These are phyloP conservation scores for Thalassoma bifasciatum DNA, from an alignment of 2,113 vertebrate genomes.

Conservation along the genomic window DNA sequence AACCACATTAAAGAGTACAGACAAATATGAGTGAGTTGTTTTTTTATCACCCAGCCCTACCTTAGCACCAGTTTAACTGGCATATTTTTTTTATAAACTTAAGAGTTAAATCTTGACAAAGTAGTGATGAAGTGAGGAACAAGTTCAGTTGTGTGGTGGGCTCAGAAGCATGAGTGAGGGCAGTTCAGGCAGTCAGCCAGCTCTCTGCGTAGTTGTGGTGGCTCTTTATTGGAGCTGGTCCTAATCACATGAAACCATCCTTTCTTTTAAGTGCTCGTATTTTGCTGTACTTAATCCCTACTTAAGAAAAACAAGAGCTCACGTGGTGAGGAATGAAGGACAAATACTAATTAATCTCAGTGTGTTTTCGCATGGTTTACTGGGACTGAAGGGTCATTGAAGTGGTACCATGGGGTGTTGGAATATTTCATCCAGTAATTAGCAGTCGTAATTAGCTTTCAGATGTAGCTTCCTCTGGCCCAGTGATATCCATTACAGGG, in stretches of 20 bases:
- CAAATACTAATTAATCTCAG: slow-evolving; percentile 34
- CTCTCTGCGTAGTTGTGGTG: slow-evolving; percentile 5
- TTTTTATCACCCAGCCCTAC: not conserved
- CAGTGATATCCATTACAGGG: slow-evolving; percentile 7
- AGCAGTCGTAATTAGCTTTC: slow-evolving; percentile 50
- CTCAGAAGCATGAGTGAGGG: slow-evolving; percentile 1
- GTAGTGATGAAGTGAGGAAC: not conserved
- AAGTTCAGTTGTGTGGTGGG: not conserved
- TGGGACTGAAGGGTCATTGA: slow-evolving; percentile 10
- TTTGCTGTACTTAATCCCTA: slow-evolving; percentile 28
- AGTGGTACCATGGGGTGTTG: slow-evolving; percentile 3
- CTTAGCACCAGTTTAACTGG: not conserved
- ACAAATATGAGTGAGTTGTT: too few relatives aligned
- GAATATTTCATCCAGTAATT: slow-evolving; percentile 57
- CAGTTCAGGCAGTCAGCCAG: slow-evolving; percentile 27
- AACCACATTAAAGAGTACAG: too few relatives aligned
- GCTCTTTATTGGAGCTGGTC: slow-evolving; percentile 25
- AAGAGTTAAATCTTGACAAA: too few relatives aligned
- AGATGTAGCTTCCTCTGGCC: slow-evolving; percentile 26
- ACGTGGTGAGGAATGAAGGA: slow-evolving; percentile 7
- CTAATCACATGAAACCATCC: slow-evolving; percentile 27
- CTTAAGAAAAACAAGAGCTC: slow-evolving; percentile 29
- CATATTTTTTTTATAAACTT: not conserved
- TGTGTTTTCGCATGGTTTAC: not conserved
- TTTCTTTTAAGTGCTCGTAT: slow-evolving; percentile 18